Evolutionary conservation across 2,113 vertebrate genomes (phyloP).

Genomic region (Jacana jacana): DNA sequence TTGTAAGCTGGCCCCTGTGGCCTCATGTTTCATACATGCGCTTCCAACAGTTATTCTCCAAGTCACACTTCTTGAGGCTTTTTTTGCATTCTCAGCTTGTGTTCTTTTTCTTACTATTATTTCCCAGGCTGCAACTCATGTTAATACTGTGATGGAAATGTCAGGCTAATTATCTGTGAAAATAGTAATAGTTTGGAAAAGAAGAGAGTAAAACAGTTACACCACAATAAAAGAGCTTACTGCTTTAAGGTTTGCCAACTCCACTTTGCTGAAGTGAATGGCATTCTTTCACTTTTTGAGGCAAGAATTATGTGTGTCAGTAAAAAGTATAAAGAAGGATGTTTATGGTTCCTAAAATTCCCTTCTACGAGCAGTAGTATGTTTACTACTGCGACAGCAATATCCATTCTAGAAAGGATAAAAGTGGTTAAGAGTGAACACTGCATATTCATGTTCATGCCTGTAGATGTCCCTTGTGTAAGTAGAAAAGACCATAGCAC

Average conservation of each 20-base stretch:
- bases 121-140: background rate
- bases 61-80: background rate
- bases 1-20: background rate
- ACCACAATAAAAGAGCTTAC: background rate
- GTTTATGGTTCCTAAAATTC: background rate
- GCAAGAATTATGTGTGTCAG: background rate
- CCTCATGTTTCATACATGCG: background rate
- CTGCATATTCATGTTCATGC: background rate
- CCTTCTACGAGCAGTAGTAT: background rate
- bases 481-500: background rate
- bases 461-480: background rate
- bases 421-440: background rate
- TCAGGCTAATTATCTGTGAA: background rate
- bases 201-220: background rate
- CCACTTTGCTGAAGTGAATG: background rate
- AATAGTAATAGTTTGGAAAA: background rate
- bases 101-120: background rate
- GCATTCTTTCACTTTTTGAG: background rate
- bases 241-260: background rate
- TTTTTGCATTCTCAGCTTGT: background rate
- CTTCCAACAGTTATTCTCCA: background rate
- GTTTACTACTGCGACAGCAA: background rate
- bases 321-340: background rate
- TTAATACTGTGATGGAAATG: background rate
- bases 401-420: background rate